Evolutionary conservation across 2,113 vertebrate species (phyloP).

Genomic region (Hyla sarda): DNA sequence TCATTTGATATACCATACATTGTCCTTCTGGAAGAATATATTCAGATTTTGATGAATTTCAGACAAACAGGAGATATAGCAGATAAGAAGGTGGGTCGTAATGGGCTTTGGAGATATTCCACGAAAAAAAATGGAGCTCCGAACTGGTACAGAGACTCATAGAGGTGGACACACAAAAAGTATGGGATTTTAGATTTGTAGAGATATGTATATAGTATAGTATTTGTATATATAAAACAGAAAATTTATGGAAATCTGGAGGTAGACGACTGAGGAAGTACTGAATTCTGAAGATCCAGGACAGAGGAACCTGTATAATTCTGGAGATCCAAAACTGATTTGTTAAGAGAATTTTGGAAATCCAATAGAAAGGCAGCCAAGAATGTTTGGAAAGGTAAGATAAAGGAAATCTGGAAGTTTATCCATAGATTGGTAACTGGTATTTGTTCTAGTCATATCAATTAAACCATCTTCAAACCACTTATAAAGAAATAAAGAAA

Average conservation of each 20-base stretch:
- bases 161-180: constrained; percentile 25
- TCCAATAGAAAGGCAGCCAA: constrained; percentile 57
- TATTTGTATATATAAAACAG: constrained; percentile 41
- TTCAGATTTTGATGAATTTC: constrained; percentile 19
- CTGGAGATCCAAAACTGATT: constrained; percentile 56
- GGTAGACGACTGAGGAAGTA: constrained; percentile 54
- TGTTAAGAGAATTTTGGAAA: constrained; percentile 52
- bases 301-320: constrained; percentile 41
- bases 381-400: constrained; percentile 38
- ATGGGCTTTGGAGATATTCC: constrained; percentile 2
- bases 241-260: constrained; percentile 53
- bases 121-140: neutral
- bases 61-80: constrained; percentile 36
- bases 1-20: constrained; percentile 40
- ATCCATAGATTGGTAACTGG: constrained; percentile 35
- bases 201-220: constrained; percentile 24
- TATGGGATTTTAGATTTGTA: constrained; percentile 1
- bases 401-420: constrained; percentile 37
- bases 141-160: constrained; percentile 22
- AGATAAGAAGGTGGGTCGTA: constrained; percentile 10
- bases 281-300: constrained; percentile 53
- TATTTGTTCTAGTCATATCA: constrained; percentile 52
- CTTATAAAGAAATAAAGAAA: constrained; percentile 65
- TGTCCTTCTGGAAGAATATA: constrained; percentile 53
- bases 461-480: constrained; percentile 53